A percentile compares a stretch with the other conserved stretches of the same genome.
Conservation (phyloP, 2,888 invertebrate species). For the Drosophila robusta region DNA sequence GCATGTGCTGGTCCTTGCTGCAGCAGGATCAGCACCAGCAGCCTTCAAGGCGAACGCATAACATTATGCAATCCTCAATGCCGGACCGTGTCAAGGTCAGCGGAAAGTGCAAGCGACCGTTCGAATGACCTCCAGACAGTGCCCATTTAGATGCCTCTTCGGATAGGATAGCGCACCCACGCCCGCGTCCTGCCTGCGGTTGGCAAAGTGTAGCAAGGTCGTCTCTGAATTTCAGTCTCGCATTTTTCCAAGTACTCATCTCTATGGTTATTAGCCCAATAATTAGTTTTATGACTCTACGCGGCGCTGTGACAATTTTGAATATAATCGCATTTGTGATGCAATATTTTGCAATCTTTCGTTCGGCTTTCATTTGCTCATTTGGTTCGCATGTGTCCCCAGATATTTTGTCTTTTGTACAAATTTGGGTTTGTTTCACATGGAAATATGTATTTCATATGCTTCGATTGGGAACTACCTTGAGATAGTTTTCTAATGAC, state of each 20-base stretch:
- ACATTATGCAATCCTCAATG: conserved; percentile 66
- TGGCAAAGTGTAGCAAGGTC: conserved; percentile 73
- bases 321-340: conserved; percentile 30
- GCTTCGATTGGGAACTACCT: not conserved
- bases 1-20: conserved; percentile 18
- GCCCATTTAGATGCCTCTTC: conserved; percentile 11
- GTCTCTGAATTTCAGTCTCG: conserved; percentile 6
- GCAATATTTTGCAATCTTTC: conserved; percentile 27
- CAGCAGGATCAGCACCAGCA: conserved; percentile 18
- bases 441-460: conserved; percentile 42
- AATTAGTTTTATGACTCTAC: conserved; percentile 65
- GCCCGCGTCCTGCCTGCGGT: conserved; percentile 46
- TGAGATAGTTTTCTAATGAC: not conserved
- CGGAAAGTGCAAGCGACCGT: conserved; percentile 70
- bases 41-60: conserved; percentile 36
- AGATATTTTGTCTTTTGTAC: not conserved
- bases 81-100: conserved; percentile 50
- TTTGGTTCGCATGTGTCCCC: conserved; percentile 51
- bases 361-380: conserved; percentile 10
- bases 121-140: conserved; percentile 38
- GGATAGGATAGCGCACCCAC: conserved; percentile 1
- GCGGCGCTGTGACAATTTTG: conserved; percentile 41
- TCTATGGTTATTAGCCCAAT: conserved; percentile 53
- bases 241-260: conserved; percentile 18
- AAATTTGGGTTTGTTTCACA: conserved; percentile 26